Evolutionary conservation across 2,888 invertebrate genomes (phyloP).

Genomic region (Drosophila incognita): DNA sequence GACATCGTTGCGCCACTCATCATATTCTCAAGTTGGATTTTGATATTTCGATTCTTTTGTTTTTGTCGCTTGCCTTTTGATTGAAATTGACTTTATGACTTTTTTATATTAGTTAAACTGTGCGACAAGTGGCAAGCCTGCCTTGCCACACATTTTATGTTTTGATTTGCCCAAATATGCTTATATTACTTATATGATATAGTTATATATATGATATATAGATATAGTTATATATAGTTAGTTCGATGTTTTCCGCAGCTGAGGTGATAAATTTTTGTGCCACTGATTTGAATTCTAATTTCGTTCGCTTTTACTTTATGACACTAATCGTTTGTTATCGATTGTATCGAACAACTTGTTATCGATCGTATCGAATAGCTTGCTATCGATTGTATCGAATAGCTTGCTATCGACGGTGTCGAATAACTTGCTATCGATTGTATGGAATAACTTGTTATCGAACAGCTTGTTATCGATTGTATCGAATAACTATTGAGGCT

Average conservation of each 20-base stretch:
- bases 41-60: conserved; percentile 27
- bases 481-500: not conserved
- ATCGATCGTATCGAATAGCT: not conserved
- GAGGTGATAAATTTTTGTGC: not conserved
- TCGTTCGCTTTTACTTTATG: not conserved
- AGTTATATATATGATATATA: no score
- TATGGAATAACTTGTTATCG: no score
- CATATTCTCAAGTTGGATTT: conserved; percentile 48
- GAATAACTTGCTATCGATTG: not conserved
- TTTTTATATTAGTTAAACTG: conserved; percentile 55
- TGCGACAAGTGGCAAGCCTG: conserved; percentile 44
- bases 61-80: conserved; percentile 41
- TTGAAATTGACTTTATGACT: conserved; percentile 71
- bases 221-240: no score
- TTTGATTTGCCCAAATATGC: conserved; percentile 50
- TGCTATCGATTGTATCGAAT: no score
- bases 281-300: not conserved
- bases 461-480: not conserved
- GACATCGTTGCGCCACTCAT: conserved; percentile 30
- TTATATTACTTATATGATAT: no score
- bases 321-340: not conserved
- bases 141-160: conserved; percentile 57
- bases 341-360: not conserved
- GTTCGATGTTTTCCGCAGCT: not conserved
- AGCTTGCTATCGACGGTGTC: fast-evolving